Conservation (phyloP, 2,888 invertebrate species). For the Teleiodes luculella region DNA sequence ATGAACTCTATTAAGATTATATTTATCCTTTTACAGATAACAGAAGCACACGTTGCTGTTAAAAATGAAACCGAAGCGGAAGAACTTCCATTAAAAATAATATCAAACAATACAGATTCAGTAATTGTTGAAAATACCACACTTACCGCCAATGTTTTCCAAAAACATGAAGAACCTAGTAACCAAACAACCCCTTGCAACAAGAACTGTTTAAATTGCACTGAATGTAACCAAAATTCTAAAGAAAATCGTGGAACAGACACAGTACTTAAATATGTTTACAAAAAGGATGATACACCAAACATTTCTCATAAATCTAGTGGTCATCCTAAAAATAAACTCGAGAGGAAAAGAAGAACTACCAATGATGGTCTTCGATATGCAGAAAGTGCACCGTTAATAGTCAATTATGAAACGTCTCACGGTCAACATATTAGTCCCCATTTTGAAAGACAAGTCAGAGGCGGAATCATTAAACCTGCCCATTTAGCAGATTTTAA, state of each 20-base stretch:
- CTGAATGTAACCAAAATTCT: conserved; percentile 12
- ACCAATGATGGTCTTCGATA: conserved; percentile 27
- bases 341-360: conserved; percentile 50
- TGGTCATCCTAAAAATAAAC: conserved; percentile 53
- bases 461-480: conserved; percentile 39
- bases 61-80: conserved; percentile 22
- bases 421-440: conserved; percentile 38
- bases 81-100: not conserved
- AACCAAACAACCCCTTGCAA: not conserved
- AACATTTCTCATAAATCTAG: conserved; percentile 35
- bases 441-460: conserved; percentile 26
- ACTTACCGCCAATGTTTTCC: not conserved
- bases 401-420: conserved; percentile 52
- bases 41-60: conserved; percentile 42
- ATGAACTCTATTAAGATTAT: not conserved
- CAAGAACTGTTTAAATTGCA: conserved; percentile 1
- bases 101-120: conserved; percentile 11
- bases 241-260: conserved; percentile 34
- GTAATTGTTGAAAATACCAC: not conserved
- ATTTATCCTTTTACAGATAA: conserved; percentile 47
- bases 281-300: conserved; percentile 43
- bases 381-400: conserved; percentile 37
- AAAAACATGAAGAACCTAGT: not conserved
- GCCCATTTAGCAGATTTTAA: conserved; percentile 58
- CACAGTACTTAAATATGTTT: conserved; percentile 53